Evolutionary conservation across 2,888 invertebrate species (phyloP), one percentile per base, ranked within the genome.

Genomic region (Zelleria hepariella): DNA sequence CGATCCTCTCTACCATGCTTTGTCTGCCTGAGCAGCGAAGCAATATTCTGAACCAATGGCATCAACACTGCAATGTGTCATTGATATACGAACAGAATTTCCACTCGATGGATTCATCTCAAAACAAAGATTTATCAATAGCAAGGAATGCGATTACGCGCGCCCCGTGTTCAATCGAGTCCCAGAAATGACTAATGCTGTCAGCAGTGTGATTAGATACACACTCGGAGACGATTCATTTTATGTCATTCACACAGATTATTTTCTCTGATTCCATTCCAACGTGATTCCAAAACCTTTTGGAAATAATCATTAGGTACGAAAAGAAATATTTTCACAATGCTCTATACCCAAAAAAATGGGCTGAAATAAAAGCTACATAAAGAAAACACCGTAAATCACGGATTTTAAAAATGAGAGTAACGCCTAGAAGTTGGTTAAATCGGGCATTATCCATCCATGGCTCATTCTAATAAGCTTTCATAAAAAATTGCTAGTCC

Each of bases 401-500:
- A n/a, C n/a, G n/a, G n/a, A n/a, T n/a, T n/a, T n/a, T 54, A 24
- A 54, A 25, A 10, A 25, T 8, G 15, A 26, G 25, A 15, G 5
- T 25, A 26, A 58, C 20, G 20, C 6, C n/a, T n/a, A n/a, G n/a
- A n/a, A n/a, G n/a, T n/a, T n/a, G n/a, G n/a, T n/a, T n/a, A 32
- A 20, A 42, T 20, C 47, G 23, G 54, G 15, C 21, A 26, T 3
- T 42, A 42, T 42, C 4, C 32, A 4, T 15, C 32, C 15, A 42
- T 42, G 15, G 10, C 32, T 42, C 26, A 15, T 48, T 58, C 42
- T 58, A 59, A 61, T 61, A 27, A 60, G 63, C 61, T 24, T 58
- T 61, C 60, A 62, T 52, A 56, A 63, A 53, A 62, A 57, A 60
- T 57, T 10, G 59, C 56, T 61, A 62, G 58, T 66, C 65, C 66